phyloP scores from a whole-genome alignment of 2,888 invertebrate genomes.

The Brachycybe producta region DNA sequence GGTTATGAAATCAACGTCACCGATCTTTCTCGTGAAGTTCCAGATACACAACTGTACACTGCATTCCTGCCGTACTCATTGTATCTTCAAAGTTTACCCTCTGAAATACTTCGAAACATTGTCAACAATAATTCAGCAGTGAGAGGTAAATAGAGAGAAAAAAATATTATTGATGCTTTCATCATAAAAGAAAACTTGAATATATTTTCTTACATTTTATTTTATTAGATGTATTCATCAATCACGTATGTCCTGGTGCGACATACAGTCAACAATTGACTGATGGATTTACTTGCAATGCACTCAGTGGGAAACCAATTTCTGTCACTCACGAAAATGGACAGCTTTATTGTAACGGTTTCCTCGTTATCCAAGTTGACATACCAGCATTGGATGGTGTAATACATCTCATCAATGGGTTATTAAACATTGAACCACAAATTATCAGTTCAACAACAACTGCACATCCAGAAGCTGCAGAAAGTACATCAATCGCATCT shows the following conservation, averaged over 20 bases:
- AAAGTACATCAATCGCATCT: too few species aligned
- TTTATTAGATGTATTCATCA: conserved; percentile 4
- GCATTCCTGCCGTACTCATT: background rate
- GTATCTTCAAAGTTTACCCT: background rate
- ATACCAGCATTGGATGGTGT: conserved; percentile 9
- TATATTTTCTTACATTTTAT: background rate
- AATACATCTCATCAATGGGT: conserved; percentile 4
- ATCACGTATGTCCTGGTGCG: conserved; percentile 8
- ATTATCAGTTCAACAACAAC: background rate
- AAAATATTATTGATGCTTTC: background rate
- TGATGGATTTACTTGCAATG: conserved; percentile 3
- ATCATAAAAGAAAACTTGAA: background rate
- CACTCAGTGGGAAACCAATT: conserved; percentile 8
- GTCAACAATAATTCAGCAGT: background rate
- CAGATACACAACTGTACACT: conserved; percentile 3
- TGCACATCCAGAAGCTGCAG: background rate
- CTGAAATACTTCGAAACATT: conserved; percentile 8
- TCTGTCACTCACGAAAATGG: background rate
- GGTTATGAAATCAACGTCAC: conserved; percentile 8
- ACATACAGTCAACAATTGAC: conserved; percentile 7
- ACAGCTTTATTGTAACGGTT: conserved; percentile 7
- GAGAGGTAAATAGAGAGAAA: background rate
- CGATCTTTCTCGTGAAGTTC: background rate
- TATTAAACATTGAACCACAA: background rate
- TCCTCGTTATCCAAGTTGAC: background rate